Percentiles rank a stretch among this genome's conserved stretches.
Evolutionary conservation across 2,113 vertebrate genomes (phyloP).

Genomic region (Ancistrus triradiatus): DNA sequence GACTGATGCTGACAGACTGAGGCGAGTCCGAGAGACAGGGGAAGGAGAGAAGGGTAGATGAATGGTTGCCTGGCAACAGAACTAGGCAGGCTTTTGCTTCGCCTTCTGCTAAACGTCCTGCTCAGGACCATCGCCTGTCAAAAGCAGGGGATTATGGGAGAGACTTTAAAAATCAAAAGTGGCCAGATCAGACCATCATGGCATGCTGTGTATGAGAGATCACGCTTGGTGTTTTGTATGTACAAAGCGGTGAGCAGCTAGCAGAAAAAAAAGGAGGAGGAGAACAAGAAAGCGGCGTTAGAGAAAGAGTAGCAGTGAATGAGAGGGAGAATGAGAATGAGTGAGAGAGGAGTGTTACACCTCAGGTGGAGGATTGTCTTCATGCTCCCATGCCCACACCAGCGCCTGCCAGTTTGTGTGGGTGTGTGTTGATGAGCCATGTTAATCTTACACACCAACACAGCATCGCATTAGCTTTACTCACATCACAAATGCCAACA

Average conservation of each 20-base stretch:
- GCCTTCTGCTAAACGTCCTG: conserved; percentile 40
- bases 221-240: not conserved
- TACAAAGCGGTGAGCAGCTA: no score
- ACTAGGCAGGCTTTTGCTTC: conserved; percentile 42
- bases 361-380: conserved; percentile 30
- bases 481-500: not conserved
- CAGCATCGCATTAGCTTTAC: conserved; percentile 32
- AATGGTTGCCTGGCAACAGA: conserved; percentile 62
- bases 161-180: not conserved
- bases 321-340: conserved; percentile 7
- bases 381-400: conserved; percentile 14
- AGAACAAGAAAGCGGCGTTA: not conserved
- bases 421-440: conserved; percentile 27
- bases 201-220: not conserved
- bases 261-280: no score
- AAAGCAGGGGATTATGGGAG: conserved; percentile 3
- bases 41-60: conserved; percentile 40
- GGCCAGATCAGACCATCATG: not conserved
- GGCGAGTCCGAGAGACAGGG: conserved; percentile 25
- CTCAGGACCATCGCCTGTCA: conserved; percentile 47
- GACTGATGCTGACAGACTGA: conserved; percentile 32
- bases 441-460: conserved; percentile 22
- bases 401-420: conserved; percentile 14
- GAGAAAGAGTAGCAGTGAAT: conserved; percentile 14
- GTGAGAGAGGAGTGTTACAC: conserved; percentile 18